Evolutionary conservation across 2,113 vertebrate species (phyloP).

Genomic region (Eptatretus burgeri): DNA sequence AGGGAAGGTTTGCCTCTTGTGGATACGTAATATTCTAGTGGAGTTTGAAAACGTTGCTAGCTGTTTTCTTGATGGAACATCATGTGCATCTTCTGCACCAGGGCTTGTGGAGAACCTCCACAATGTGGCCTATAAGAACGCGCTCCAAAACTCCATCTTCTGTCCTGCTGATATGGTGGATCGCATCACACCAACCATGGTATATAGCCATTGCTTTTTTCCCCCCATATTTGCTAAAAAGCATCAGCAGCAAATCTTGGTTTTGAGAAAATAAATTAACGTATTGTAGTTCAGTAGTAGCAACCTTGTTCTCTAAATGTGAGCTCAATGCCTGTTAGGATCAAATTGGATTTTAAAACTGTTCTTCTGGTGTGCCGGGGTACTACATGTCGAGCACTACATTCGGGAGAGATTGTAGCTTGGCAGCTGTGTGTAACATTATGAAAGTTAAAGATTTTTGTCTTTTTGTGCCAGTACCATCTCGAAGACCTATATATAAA

Average conservation of each 20-base stretch:
- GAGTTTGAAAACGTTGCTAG: neutral
- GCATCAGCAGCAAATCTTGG: neutral
- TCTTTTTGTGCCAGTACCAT: neutral
- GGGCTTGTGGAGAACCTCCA: slow-evolving; percentile 56
- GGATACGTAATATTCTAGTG: neutral
- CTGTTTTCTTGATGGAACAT: neutral
- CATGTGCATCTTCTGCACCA: slow-evolving; percentile 13
- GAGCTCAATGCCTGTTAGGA: no score
- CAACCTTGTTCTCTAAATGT: no score
- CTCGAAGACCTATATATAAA: neutral
- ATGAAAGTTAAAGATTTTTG: neutral
- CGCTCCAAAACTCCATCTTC: slow-evolving; percentile 57
- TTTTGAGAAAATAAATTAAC: neutral
- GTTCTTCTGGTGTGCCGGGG: no score
- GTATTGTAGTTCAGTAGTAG: no score
- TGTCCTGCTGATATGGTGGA: slow-evolving; percentile 56
- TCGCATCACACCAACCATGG: slow-evolving; percentile 46
- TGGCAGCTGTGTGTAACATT: neutral
- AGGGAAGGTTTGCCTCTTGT: neutral
- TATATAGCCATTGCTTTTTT: slow-evolving; percentile 12
- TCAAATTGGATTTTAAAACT: no score
- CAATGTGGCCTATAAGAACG: slow-evolving; percentile 40
- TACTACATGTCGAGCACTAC: no score
- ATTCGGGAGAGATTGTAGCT: no score
- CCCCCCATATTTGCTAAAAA: neutral